Percentiles rank a stretch among this genome's conserved stretches.
phyloP scores from a whole-genome alignment of 2,113 vertebrate species.

The Microtus richardsoni region DNA sequence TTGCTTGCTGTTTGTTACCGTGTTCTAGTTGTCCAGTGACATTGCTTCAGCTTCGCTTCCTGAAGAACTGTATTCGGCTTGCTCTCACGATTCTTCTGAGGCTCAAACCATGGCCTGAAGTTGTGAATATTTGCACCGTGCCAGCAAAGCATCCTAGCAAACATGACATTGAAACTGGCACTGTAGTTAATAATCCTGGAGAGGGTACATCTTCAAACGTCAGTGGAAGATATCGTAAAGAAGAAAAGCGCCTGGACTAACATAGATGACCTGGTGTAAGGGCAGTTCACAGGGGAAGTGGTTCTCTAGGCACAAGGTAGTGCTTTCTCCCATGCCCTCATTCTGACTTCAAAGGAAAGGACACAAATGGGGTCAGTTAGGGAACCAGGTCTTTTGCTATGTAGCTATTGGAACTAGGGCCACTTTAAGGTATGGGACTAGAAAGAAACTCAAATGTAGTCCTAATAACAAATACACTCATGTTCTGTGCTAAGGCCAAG shows the following conservation, averaged over 20 bases:
- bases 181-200: not conserved
- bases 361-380: not conserved
- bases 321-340: not conserved
- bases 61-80: conserved; percentile 33
- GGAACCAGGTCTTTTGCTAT: not conserved
- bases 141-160: conserved; percentile 47
- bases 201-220: conserved; percentile 48
- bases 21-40: conserved; percentile 1
- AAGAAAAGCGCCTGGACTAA: conserved; percentile 32
- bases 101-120: conserved; percentile 50
- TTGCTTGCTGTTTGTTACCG: not conserved
- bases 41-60: not conserved
- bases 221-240: not conserved
- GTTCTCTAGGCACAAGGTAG: not conserved
- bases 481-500: not conserved
- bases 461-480: not conserved
- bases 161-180: conserved; percentile 25
- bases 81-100: conserved; percentile 51
- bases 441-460: not conserved
- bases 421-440: not conserved
- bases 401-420: not conserved
- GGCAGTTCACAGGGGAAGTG: not conserved
- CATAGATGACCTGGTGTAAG: not conserved
- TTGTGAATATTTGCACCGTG: conserved; percentile 34
- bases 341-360: conserved; percentile 22